Evolutionary conservation across 2,113 vertebrate genomes (phyloP).

Genomic region (Notarius quadriscutis): DNA sequence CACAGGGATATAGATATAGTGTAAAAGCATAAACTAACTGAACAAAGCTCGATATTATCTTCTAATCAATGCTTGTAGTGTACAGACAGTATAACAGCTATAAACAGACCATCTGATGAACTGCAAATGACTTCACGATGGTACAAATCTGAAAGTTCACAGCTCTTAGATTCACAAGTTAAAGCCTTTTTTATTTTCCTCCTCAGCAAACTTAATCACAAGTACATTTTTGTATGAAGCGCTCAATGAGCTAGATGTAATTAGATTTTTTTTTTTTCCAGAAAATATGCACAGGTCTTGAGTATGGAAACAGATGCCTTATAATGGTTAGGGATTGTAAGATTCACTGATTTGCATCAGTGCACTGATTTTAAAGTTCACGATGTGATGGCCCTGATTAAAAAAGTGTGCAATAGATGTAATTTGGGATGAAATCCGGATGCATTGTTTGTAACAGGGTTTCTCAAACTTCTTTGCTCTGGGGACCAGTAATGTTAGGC

Average conservation of each 20-base stretch:
- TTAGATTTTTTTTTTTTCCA: slow-evolving; percentile 57
- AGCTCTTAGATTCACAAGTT: neutral
- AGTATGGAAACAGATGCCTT: neutral
- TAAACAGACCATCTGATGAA: neutral
- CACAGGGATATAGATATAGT: neutral
- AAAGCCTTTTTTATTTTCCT: neutral
- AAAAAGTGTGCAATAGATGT: too few species aligned
- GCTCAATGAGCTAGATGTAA: neutral
- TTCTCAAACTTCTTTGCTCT: too few species aligned
- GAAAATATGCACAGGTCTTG: neutral
- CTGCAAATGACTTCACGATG: neutral
- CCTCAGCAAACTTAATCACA: neutral
- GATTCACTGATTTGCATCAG: too few species aligned
- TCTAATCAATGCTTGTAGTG: neutral
- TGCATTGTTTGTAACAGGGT: too few species aligned
- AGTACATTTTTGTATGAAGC: neutral
- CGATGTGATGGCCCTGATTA: too few species aligned
- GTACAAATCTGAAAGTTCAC: neutral
- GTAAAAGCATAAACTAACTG: neutral
- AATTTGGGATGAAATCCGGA: too few species aligned
- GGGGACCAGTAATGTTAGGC: too few species aligned
- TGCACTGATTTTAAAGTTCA: too few species aligned
- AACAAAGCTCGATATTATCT: neutral
- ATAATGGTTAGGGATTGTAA: neutral
- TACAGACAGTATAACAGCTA: neutral